These are phyloP conservation scores for Halyomorpha halys DNA, from an alignment of 1,140 invertebrate species.

Conservation along the genomic window DNA sequence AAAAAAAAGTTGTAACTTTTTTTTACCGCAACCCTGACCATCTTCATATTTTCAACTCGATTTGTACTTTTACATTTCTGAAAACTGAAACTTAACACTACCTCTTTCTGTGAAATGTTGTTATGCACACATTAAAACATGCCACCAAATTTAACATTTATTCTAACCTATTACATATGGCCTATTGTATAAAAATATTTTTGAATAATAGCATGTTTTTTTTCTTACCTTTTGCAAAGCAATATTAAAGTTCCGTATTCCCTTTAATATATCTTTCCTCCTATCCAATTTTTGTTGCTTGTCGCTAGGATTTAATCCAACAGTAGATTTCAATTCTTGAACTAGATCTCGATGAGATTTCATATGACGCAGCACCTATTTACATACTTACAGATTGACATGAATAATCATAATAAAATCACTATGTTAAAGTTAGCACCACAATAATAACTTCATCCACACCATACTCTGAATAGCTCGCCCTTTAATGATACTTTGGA, in stretches of 20 bases:
- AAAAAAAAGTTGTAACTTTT: too few species aligned
- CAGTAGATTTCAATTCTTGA: not conserved
- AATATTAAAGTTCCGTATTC: not conserved
- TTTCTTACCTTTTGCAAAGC: not conserved
- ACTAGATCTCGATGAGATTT: constrained; percentile 1
- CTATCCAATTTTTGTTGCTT: not conserved
- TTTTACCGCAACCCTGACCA: too few species aligned
- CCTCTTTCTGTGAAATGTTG: too few species aligned
- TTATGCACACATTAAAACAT: too few species aligned
- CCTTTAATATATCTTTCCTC: not conserved
- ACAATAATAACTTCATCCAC: not conserved
- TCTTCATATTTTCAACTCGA: too few species aligned
- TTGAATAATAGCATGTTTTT: too few species aligned
- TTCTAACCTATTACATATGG: too few species aligned
- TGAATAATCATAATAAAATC: not conserved
- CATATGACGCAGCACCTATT: not conserved
- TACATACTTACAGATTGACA: not conserved
- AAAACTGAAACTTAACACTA: too few species aligned
- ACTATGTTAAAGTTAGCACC: not conserved
- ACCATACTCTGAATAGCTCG: constrained; percentile 12
- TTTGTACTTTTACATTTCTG: too few species aligned
- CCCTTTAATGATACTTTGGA: constrained; percentile 5
- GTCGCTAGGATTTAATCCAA: not conserved
- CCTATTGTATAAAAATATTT: too few species aligned
- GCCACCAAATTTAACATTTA: too few species aligned